These are phyloP conservation scores for Atherinomorus stipes DNA, from an alignment of 2,113 vertebrate species.

Conservation along the genomic window DNA sequence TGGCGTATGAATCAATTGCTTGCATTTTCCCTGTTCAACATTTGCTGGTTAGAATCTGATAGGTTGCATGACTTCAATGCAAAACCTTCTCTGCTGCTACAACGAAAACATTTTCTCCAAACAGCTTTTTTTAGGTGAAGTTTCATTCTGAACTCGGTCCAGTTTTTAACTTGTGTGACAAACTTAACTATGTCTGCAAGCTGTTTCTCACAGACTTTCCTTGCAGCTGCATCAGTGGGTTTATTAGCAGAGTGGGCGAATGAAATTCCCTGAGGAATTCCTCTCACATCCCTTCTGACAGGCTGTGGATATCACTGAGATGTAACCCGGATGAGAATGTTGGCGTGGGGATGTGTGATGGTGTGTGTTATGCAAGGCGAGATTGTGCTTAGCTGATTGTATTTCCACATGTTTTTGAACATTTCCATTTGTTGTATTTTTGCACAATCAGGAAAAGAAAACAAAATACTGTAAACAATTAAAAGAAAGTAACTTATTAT, in stretches of 20 bases:
- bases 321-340: slow-evolving; percentile 41
- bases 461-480: too few relatives aligned
- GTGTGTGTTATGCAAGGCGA: slow-evolving; percentile 6
- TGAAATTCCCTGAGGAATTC: slow-evolving; percentile 48
- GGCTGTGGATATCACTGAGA: slow-evolving; percentile 59
- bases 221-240: slow-evolving; percentile 76
- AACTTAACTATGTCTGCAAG: slow-evolving; percentile 13
- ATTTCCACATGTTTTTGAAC: not conserved
- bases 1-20: slow-evolving; percentile 30
- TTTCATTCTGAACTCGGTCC: slow-evolving; percentile 2
- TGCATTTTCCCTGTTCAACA: slow-evolving; percentile 7
- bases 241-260: slow-evolving; percentile 60
- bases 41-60: slow-evolving; percentile 36
- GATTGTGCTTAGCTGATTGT: slow-evolving; percentile 10
- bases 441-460: too few relatives aligned
- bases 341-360: slow-evolving; percentile 39
- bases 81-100: slow-evolving; percentile 23
- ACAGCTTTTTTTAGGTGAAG: slow-evolving; percentile 20
- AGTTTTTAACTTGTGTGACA: slow-evolving; percentile 14
- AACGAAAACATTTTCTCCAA: slow-evolving; percentile 29
- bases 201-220: slow-evolving; percentile 66
- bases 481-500: too few relatives aligned
- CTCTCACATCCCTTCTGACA: slow-evolving; percentile 70
- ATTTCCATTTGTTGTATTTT: too few relatives aligned
- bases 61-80: slow-evolving; percentile 21